Percentiles rank a stretch among this genome's conserved stretches.
Evolutionary conservation across 2,113 vertebrate genomes (phyloP).

Genomic region (Tychaedon coryphoeus): DNA sequence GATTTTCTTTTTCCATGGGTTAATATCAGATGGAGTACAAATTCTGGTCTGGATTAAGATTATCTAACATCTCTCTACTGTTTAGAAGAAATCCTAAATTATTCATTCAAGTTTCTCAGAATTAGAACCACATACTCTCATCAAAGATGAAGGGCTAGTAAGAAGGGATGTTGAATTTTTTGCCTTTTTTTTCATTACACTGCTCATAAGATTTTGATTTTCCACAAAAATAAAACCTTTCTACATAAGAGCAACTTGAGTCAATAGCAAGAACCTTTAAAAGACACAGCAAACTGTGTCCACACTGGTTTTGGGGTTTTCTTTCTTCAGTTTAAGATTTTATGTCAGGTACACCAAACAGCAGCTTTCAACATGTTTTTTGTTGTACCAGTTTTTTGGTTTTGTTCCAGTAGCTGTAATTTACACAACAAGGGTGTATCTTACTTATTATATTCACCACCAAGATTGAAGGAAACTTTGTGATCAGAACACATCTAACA

Average conservation of each 20-base stretch:
- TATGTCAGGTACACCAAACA: not conserved
- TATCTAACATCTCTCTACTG: not conserved
- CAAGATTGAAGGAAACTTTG: not conserved
- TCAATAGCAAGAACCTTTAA: not conserved
- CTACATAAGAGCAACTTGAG: not conserved
- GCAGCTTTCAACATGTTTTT: not conserved
- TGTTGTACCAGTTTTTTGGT: not conserved
- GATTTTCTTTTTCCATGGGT: not conserved
- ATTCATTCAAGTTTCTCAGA: not conserved
- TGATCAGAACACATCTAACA: not conserved
- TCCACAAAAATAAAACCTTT: not conserved
- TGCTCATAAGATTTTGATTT: not conserved
- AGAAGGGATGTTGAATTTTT: not conserved
- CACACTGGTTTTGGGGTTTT: not conserved
- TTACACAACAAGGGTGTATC: slow-evolving; percentile 4
- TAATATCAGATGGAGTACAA: not conserved
- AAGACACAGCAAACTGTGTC: not conserved
- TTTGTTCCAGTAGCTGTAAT: slow-evolving; percentile 22
- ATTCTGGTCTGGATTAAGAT: not conserved
- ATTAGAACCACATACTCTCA: not conserved
- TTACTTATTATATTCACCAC: slow-evolving; percentile 7
- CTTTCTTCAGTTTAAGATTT: not conserved
- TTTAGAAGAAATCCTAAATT: not conserved
- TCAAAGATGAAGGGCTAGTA: not conserved
- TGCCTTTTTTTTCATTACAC: not conserved